Percentiles rank a stretch among this genome's conserved stretches.
These are phyloP conservation scores for Lycocerus yunnanus DNA, from an alignment of 2,888 invertebrate species.

Conservation along the genomic window DNA sequence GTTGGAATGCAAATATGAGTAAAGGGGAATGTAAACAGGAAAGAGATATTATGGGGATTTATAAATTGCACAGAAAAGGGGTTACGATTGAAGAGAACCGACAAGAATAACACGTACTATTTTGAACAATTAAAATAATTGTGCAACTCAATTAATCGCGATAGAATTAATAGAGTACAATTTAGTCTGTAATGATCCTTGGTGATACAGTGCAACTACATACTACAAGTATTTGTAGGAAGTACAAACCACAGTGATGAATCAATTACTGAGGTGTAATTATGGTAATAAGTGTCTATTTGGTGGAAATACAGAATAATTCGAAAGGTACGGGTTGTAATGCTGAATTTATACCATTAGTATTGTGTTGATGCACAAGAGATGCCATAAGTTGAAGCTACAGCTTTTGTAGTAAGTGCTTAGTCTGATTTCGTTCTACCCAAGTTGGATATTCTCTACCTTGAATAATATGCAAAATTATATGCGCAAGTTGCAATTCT, in stretches of 20 bases:
- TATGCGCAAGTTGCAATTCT: neutral
- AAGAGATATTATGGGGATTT: neutral
- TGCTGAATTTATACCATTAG: neutral
- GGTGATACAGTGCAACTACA: neutral
- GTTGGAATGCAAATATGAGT: neutral
- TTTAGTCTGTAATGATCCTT: slow-evolving; percentile 3
- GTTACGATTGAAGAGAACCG: neutral
- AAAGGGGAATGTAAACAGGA: neutral
- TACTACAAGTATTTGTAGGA: slow-evolving; percentile 1
- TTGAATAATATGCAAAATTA: neutral
- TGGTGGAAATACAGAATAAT: slow-evolving; percentile 10
- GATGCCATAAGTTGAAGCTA: neutral
- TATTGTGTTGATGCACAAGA: neutral
- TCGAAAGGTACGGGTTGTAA: slow-evolving; percentile 4
- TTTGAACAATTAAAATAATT: neutral
- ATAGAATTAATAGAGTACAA: slow-evolving; percentile 3
- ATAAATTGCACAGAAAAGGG: neutral
- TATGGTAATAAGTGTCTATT: slow-evolving; percentile 25
- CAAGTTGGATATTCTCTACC: neutral
- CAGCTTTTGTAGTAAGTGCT: neutral
- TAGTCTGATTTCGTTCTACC: neutral
- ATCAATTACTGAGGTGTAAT: slow-evolving; percentile 24
- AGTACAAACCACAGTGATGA: slow-evolving; percentile 17
- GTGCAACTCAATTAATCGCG: neutral
- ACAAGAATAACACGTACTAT: neutral